Conservation (phyloP, 2,888 invertebrate genomes). For the Octonoba sinensis region DNA sequence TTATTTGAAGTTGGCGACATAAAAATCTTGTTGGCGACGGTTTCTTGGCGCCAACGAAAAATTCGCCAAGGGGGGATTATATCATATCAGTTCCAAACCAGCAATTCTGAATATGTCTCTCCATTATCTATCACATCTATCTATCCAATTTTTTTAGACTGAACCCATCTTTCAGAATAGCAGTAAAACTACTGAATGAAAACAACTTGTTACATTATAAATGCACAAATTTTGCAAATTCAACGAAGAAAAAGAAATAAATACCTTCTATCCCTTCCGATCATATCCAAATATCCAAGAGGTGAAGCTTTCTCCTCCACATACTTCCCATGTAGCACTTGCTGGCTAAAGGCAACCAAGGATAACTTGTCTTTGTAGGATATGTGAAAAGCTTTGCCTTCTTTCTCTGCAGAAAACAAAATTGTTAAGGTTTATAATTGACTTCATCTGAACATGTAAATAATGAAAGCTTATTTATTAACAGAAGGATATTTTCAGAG, state of each 20-base stretch:
- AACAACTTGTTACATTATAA: too few species aligned
- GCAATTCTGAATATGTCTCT: too few species aligned
- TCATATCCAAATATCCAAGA: constrained; percentile 93
- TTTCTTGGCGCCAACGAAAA: too few species aligned
- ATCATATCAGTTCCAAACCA: too few species aligned
- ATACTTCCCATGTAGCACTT: constrained; percentile 87
- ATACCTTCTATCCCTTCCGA: constrained; percentile 89
- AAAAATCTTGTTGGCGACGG: too few species aligned
- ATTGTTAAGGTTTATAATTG: constrained; percentile 9
- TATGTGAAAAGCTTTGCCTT: constrained; percentile 95
- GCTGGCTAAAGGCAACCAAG: constrained; percentile 92
- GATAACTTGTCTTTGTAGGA: constrained; percentile 94
- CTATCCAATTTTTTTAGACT: too few species aligned
- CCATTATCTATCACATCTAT: too few species aligned
- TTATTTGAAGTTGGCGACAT: too few species aligned
- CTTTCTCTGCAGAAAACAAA: constrained; percentile 82
- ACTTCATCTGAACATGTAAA: neutral
- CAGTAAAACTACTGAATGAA: too few species aligned
- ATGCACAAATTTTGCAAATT: neutral
- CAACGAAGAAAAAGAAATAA: constrained; percentile 12
- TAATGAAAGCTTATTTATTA: neutral
- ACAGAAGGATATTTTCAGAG: neutral
- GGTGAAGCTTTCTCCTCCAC: constrained; percentile 81
- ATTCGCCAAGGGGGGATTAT: too few species aligned
- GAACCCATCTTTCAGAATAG: too few species aligned